Conservation (phyloP, 2,113 vertebrate species). For the Malurus cyaneus region DNA sequence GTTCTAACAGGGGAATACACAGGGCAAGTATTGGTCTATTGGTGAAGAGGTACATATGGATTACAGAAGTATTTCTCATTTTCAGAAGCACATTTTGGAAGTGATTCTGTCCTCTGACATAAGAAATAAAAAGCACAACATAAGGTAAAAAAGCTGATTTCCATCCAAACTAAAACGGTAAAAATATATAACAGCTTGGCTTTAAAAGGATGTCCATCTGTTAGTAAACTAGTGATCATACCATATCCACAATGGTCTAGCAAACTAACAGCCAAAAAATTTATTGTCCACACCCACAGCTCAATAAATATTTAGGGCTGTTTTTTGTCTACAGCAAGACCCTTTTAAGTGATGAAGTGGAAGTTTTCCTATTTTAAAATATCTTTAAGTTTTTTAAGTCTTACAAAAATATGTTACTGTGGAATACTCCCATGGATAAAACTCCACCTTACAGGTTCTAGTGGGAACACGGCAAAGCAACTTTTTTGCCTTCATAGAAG, state of each 20-base stretch:
- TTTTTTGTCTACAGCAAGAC: not conserved
- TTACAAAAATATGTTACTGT: not conserved
- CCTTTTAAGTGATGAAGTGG: not conserved
- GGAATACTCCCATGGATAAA: not conserved
- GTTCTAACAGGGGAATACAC: not conserved
- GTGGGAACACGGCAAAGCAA: not conserved
- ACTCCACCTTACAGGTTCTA: not conserved
- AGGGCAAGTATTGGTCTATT: not conserved
- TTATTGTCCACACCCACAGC: not conserved
- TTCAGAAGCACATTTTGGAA: not conserved
- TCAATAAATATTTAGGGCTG: not conserved
- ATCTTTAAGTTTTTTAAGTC: not conserved
- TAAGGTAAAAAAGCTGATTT: conserved; percentile 19
- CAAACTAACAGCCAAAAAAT: not conserved
- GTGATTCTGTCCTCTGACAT: not conserved
- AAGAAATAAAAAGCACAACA: not conserved
- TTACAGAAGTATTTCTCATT: not conserved
- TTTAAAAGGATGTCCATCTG: conserved; percentile 11
- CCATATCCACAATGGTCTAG: not conserved
- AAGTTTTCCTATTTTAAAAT: not conserved
- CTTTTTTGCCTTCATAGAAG: not conserved
- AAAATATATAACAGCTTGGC: conserved; percentile 1
- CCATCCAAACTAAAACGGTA: not conserved
- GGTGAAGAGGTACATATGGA: not conserved
- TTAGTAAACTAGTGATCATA: conserved; percentile 6